A percentile compares a stretch with the other conserved stretches of the same genome.
Conservation (phyloP, 2,113 vertebrate species). For the Ivindomyrus marchei region DNA sequence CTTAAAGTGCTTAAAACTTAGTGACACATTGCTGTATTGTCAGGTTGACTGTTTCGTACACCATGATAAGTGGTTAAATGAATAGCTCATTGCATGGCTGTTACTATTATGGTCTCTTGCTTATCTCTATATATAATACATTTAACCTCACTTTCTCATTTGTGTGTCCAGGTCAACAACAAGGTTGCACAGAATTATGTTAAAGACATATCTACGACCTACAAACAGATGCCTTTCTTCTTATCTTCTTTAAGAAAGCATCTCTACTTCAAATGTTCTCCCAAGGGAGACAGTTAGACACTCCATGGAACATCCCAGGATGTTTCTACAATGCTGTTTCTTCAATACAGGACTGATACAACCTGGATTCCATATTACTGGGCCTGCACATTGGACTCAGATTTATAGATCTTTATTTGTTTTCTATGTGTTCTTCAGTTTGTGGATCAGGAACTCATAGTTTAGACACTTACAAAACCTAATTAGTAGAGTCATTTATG, state of each 20-base stretch:
- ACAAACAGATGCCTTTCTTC: constrained; percentile 86
- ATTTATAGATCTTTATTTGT: not conserved
- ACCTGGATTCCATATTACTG: not conserved
- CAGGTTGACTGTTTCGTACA: not conserved
- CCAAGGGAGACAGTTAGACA: not conserved
- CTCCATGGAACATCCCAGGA: not conserved
- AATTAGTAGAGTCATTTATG: not conserved
- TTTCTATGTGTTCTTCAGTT: not conserved
- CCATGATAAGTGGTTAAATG: not conserved
- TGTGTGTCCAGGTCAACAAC: constrained; percentile 67
- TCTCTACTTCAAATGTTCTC: constrained; percentile 64
- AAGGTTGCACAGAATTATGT: constrained; percentile 71
- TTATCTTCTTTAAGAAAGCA: constrained; percentile 89
- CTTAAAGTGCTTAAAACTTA: not conserved
- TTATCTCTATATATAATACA: too few relatives aligned
- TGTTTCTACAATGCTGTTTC: not conserved
- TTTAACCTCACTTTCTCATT: constrained; percentile 7
- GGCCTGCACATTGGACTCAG: not conserved
- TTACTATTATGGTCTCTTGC: not conserved
- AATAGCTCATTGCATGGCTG: not conserved
- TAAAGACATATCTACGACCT: constrained; percentile 56
- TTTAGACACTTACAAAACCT: not conserved
- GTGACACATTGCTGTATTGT: not conserved
- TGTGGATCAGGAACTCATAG: not conserved
- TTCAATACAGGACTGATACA: not conserved